A percentile compares a stretch with the other conserved stretches of the same genome.
phyloP scores from a whole-genome alignment of 37 sponge, comb jelly and placozoan species.

The Geodia barretti region DNA sequence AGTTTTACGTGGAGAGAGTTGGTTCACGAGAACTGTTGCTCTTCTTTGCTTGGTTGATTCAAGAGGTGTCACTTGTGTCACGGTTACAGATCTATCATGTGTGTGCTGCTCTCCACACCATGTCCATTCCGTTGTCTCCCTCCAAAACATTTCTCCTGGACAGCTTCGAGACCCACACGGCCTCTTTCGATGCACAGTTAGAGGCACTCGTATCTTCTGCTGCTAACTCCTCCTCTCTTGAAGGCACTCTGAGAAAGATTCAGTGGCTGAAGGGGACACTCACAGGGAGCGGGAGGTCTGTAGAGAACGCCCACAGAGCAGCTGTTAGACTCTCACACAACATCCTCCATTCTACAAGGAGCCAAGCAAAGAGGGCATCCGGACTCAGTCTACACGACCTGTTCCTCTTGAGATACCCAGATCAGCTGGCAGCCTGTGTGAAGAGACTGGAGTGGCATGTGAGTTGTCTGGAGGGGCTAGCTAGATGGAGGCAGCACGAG shows the following conservation, averaged over 20 bases:
- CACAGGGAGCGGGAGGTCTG: not conserved
- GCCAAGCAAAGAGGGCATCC: not conserved
- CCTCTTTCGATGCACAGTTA: not conserved
- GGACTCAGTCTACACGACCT: slow-evolving; percentile 40
- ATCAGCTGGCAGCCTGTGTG: slow-evolving; percentile 24
- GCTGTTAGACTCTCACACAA: not conserved
- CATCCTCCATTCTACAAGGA: not conserved
- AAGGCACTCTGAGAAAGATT: not conserved
- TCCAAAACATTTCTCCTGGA: slow-evolving; percentile 8
- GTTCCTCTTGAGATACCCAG: slow-evolving; percentile 41
- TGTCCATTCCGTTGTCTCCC: slow-evolving; percentile 15
- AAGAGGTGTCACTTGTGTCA: not conserved
- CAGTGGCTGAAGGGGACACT: not conserved
- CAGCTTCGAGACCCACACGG: not conserved
- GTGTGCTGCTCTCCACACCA: not conserved
- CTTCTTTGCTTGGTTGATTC: slow-evolving; percentile 65
- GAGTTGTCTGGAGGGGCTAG: slow-evolving; percentile 18
- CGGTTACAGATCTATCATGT: slow-evolving; percentile 7
- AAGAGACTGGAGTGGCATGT: slow-evolving; percentile 19
- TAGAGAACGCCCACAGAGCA: not conserved
- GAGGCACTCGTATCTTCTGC: not conserved
- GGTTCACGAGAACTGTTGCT: slow-evolving; percentile 65
- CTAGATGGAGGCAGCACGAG: slow-evolving; percentile 47
- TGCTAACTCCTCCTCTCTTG: not conserved
- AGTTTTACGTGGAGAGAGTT: slow-evolving; percentile 23